A percentile compares a stretch with the other conserved stretches of the same genome.
phyloP scores from a whole-genome alignment of 2,888 invertebrate species.

The Halictus quadricinctus region DNA sequence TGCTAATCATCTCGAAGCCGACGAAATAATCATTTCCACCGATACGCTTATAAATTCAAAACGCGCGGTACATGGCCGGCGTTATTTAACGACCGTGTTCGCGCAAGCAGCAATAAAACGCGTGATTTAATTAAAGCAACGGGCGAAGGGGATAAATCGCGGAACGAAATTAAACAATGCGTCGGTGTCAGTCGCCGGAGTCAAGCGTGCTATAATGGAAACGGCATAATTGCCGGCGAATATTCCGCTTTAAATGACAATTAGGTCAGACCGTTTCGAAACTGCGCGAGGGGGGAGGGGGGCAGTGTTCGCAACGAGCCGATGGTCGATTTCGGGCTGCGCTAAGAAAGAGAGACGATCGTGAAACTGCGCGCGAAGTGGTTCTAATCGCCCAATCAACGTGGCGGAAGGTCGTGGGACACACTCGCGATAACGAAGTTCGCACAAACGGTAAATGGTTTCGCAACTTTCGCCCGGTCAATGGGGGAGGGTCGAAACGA shows the following conservation, averaged over 20 bases:
- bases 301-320: neutral
- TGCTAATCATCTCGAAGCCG: neutral
- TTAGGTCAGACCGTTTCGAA: conserved; percentile 9
- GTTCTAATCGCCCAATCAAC: conserved; percentile 78
- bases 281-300: neutral
- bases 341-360: conserved; percentile 16
- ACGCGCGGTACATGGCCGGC: neutral
- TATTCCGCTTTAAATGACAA: conserved; percentile 17
- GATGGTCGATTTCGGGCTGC: neutral
- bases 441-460: conserved; percentile 62
- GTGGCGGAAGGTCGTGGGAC: conserved; percentile 73
- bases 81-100: conserved; percentile 19
- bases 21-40: neutral
- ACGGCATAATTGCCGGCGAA: conserved; percentile 2
- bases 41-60: neutral
- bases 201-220: conserved; percentile 11
- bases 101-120: conserved; percentile 30
- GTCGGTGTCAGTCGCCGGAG: conserved; percentile 5
- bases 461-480: conserved; percentile 32
- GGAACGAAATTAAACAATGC: conserved; percentile 57
- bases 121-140: conserved; percentile 56
- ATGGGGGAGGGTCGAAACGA: conserved; percentile 30
- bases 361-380: conserved; percentile 55
- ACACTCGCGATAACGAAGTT: conserved; percentile 70
- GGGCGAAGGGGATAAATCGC: conserved; percentile 39